Evolutionary conservation across 2,888 invertebrate genomes (phyloP), one percentile per base, ranked within the genome.

Genomic region (Seira sanloemensis): DNA sequence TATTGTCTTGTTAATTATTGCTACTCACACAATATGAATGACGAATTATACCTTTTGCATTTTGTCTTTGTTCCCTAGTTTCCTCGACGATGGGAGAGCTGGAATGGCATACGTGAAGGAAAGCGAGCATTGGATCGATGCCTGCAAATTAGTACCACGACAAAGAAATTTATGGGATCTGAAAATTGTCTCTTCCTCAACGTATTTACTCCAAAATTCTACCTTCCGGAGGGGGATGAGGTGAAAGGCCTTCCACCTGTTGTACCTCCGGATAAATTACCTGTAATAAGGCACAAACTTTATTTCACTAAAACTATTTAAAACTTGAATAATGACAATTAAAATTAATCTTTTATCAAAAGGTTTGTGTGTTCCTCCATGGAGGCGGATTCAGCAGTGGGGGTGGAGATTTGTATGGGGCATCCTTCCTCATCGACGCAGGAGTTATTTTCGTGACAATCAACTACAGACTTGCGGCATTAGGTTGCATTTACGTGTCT

Each of bases 331-430:
- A 37, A 12, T 12, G 37, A 37, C 37, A 37, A 9, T 37, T 37
- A 37, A 37, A 37, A 37, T 37, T 37, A 12, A 37, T 24, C n/a
- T 66, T 26, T 18, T 46, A 69, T 37, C 5, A 2, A 26, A n/a
- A 78, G 67, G 86, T 87, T 0, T 67, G 86, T 16, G 76, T 88
- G 0, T 87, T 85, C 37, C 74, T 88, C 4, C 86, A 86, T 37
- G 88, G 87, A 1, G 87, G 87, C 1, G 85, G 87, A n/a, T 84
- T 67, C 46, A 19, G 62, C 27, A 1, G 50, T 21, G 84, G 87
- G 0, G 85, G 80, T n/a, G 83, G 85, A 2, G 85, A 85, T 26
- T 23, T 83, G 7, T 85, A 74, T 18, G 87, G 87, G 1, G 76
- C 68, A 26, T 79, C 77, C 21, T 87, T 79, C 68, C 50, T 87